phyloP scores from a whole-genome alignment of 1,140 invertebrate genomes.

The Camponotus vicinus region DNA sequence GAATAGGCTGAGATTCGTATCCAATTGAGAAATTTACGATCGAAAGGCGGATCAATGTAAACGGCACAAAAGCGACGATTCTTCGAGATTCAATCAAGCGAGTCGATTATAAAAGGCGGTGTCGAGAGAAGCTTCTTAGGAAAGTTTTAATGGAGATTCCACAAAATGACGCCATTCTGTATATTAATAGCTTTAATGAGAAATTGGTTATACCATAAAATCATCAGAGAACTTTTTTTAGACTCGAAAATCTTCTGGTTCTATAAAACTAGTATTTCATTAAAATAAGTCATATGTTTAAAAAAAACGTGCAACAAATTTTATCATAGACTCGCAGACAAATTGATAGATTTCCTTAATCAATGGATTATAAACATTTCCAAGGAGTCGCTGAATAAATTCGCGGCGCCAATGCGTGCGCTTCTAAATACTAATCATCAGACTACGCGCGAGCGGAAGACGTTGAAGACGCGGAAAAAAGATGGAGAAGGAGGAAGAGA shows the following conservation, averaged over 20 bases:
- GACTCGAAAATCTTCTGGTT: neutral
- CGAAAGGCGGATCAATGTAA: constrained; percentile 12
- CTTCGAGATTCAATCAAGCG: constrained; percentile 11
- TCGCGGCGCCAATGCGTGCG: constrained; percentile 59
- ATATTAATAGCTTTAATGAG: neutral
- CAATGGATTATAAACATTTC: neutral
- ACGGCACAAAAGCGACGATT: neutral
- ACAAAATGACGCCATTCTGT: neutral
- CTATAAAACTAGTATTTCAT: neutral
- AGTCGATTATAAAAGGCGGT: neutral
- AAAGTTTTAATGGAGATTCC: neutral
- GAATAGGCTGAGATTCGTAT: constrained; percentile 9
- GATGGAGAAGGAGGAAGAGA: constrained; percentile 58
- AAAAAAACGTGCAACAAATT: neutral
- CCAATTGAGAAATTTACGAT: constrained; percentile 22
- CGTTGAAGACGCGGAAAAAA: constrained; percentile 53
- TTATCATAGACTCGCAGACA: neutral
- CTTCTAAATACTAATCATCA: constrained; percentile 78
- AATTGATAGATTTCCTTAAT: neutral
- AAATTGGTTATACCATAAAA: neutral
- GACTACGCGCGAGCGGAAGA: constrained; percentile 53
- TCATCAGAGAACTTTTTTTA: neutral
- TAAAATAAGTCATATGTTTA: neutral
- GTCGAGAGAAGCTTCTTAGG: neutral
- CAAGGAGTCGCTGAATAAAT: neutral